phyloP scores from a whole-genome alignment of 2,888 invertebrate genomes.

The Xylocampa areola region DNA sequence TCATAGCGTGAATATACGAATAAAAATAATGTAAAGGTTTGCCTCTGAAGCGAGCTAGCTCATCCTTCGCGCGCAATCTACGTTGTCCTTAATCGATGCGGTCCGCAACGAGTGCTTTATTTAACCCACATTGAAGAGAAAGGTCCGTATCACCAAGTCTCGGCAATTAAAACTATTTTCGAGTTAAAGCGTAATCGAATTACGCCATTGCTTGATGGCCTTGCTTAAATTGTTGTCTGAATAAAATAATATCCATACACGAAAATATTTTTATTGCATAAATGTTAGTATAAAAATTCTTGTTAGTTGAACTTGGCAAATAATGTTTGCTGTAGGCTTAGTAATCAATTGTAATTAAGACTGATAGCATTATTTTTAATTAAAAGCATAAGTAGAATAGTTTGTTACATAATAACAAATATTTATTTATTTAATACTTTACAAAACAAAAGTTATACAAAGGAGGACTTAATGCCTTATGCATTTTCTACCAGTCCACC shows the following conservation, averaged over 20 bases:
- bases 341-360: no score
- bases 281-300: constrained; percentile 4
- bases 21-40: constrained; percentile 40
- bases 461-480: no score
- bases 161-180: constrained; percentile 48
- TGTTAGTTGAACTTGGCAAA: no score
- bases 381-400: no score
- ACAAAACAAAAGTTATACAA: no score
- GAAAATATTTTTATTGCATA: constrained; percentile 44
- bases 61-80: constrained; percentile 67
- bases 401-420: no score
- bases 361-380: no score
- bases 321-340: no score
- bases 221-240: constrained; percentile 37
- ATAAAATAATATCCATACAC: constrained; percentile 36
- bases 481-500: no score
- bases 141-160: constrained; percentile 36
- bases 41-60: constrained; percentile 58
- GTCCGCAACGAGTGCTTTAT: constrained; percentile 47
- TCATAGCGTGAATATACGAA: no score
- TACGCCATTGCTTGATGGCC: constrained; percentile 46
- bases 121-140: constrained; percentile 54
- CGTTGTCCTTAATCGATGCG: constrained; percentile 57
- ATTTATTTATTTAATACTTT: no score
- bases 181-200: constrained; percentile 42